These are phyloP conservation scores for Aporrectodea caliginosa DNA, from an alignment of 1,140 invertebrate species.

Conservation along the genomic window DNA sequence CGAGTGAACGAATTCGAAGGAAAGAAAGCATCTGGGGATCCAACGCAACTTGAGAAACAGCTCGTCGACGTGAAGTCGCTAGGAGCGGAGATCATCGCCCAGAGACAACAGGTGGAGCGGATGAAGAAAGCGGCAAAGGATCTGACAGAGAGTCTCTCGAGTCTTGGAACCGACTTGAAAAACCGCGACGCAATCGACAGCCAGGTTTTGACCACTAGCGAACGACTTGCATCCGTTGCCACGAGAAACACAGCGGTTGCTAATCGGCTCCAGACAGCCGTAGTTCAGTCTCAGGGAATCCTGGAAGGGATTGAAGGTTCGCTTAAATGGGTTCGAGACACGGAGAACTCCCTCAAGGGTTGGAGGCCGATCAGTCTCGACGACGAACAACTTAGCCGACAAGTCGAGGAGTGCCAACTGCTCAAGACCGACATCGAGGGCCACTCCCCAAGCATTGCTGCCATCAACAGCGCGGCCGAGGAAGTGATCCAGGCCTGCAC, in stretches of 20 bases:
- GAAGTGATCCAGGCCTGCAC: conserved; percentile 75
- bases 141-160: conserved; percentile 64
- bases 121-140: conserved; percentile 44
- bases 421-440: conserved; percentile 78
- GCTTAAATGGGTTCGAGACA: conserved; percentile 75
- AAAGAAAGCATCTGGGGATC: conserved; percentile 79
- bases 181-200: conserved; percentile 74
- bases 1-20: conserved; percentile 70
- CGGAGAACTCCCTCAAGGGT: conserved; percentile 70
- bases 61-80: conserved; percentile 75
- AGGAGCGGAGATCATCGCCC: conserved; percentile 80
- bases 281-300: conserved; percentile 89
- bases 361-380: conserved; percentile 79
- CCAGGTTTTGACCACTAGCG: conserved; percentile 73
- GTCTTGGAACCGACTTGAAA: conserved; percentile 67
- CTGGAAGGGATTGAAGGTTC: conserved; percentile 85
- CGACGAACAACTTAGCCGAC: conserved; percentile 83
- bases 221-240: conserved; percentile 65
- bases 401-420: conserved; percentile 75
- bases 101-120: conserved; percentile 77
- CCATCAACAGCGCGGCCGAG: conserved; percentile 71
- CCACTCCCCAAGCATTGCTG: conserved; percentile 76
- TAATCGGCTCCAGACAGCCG: conserved; percentile 74
- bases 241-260: conserved; percentile 66
- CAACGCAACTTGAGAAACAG: conserved; percentile 80